Evolutionary conservation across 2,888 invertebrate species (phyloP).

Genomic region (Chymomyza caudatula): DNA sequence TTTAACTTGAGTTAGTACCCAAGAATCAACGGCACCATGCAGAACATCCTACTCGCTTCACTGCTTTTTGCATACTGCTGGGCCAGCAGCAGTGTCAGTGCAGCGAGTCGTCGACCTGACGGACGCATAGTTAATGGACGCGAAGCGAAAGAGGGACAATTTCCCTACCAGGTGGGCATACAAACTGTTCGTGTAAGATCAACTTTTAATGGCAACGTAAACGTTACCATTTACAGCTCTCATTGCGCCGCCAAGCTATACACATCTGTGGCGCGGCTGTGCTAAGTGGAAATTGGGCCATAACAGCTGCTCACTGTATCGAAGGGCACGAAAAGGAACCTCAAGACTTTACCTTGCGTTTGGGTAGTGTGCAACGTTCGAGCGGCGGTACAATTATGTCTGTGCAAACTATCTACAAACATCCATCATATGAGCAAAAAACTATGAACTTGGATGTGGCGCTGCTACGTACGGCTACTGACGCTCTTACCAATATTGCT

Average conservation of each 20-base stretch:
- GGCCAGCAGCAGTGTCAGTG: neutral
- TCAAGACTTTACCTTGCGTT: conserved; percentile 61
- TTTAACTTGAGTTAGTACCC: conserved; percentile 30
- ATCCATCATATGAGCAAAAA: conserved; percentile 69
- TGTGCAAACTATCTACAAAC: conserved; percentile 64
- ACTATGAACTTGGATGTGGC: conserved; percentile 75
- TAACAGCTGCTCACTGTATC: conserved; percentile 74
- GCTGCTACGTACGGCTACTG: conserved; percentile 57
- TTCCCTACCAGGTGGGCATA: conserved; percentile 67
- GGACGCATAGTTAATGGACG: conserved; percentile 74
- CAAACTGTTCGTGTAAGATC: neutral
- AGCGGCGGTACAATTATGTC: conserved; percentile 62
- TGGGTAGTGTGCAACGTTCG: conserved; percentile 61
- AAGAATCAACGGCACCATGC: conserved; percentile 42
- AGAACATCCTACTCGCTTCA: conserved; percentile 18
- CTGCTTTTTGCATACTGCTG: conserved; percentile 11
- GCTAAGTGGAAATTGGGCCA: conserved; percentile 68
- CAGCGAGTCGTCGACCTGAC: conserved; percentile 38
- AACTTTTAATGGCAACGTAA: neutral
- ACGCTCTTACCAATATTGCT: conserved; percentile 51
- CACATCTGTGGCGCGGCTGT: conserved; percentile 75
- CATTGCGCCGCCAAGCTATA: conserved; percentile 67
- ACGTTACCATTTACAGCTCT: conserved; percentile 44
- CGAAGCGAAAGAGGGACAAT: conserved; percentile 67
- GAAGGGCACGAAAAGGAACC: conserved; percentile 63